Evolutionary conservation across 2,113 vertebrate genomes (phyloP).

Genomic region (Garra rufa): DNA sequence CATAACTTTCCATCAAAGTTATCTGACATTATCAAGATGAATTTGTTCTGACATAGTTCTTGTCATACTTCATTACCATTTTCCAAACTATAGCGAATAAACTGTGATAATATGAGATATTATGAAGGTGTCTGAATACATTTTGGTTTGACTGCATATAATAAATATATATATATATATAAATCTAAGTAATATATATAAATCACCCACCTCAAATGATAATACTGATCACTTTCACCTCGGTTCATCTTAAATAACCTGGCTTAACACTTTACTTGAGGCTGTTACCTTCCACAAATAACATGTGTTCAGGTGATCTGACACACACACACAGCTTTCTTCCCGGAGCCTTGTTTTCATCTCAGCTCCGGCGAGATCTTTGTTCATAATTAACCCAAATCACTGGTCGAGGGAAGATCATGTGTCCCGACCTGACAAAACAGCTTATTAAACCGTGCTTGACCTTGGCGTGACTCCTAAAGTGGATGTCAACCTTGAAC

Average conservation of each 20-base stretch:
- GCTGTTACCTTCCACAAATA: neutral
- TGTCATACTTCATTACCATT: too few species aligned
- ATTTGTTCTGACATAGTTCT: too few species aligned
- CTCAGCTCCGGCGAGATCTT: neutral
- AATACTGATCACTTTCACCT: conserved; percentile 1
- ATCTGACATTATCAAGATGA: too few species aligned
- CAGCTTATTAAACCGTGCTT: conserved; percentile 62
- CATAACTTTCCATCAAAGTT: too few species aligned
- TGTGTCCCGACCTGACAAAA: conserved; percentile 54
- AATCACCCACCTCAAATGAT: neutral
- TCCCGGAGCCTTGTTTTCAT: conserved; percentile 7
- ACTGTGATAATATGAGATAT: too few species aligned
- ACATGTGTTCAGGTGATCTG: neutral
- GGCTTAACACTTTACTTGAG: neutral
- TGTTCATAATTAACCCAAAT: conserved; percentile 39
- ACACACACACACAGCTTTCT: neutral
- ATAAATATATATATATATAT: too few species aligned
- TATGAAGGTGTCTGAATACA: too few species aligned
- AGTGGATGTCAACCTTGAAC: conserved; percentile 75
- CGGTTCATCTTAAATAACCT: neutral
- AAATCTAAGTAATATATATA: too few species aligned
- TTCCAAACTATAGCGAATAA: too few species aligned
- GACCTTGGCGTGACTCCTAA: conserved; percentile 71
- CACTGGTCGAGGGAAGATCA: conserved; percentile 36
- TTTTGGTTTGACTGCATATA: too few species aligned